Conservation (phyloP, 2,113 vertebrate species). For the Bucco capensis region DNA sequence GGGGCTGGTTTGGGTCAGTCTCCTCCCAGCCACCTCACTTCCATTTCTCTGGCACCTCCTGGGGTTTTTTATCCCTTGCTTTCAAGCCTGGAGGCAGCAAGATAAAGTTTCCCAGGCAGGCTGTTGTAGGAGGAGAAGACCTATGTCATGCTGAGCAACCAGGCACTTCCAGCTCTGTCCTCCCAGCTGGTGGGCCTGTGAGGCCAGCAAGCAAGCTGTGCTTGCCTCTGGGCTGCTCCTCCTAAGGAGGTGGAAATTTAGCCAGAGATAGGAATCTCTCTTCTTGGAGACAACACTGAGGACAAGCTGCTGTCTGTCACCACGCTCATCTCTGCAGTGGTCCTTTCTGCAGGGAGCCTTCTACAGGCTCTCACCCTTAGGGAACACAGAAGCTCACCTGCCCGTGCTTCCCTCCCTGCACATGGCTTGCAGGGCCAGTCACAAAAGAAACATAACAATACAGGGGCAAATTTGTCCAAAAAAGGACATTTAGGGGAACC, state of each 20-base stretch:
- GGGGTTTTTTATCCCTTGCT: constrained; percentile 7
- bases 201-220: background rate
- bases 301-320: background rate
- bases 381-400: background rate
- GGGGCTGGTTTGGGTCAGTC: background rate
- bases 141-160: constrained; percentile 17
- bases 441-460: background rate
- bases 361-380: rapidly evolving
- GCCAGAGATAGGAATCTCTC: background rate
- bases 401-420: background rate
- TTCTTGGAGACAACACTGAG: background rate
- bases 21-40: background rate
- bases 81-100: background rate
- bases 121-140: constrained; percentile 31
- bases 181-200: background rate
- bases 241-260: background rate
- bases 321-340: background rate
- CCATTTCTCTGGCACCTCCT: background rate
- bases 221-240: constrained; percentile 6
- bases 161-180: constrained; percentile 15
- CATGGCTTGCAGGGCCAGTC: rapidly evolving
- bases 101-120: constrained; percentile 44
- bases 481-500: background rate
- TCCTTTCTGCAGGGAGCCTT: background rate
- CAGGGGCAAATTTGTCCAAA: background rate